Evolutionary conservation across 2,888 invertebrate species (phyloP).

Genomic region (Ophion costatus): DNA sequence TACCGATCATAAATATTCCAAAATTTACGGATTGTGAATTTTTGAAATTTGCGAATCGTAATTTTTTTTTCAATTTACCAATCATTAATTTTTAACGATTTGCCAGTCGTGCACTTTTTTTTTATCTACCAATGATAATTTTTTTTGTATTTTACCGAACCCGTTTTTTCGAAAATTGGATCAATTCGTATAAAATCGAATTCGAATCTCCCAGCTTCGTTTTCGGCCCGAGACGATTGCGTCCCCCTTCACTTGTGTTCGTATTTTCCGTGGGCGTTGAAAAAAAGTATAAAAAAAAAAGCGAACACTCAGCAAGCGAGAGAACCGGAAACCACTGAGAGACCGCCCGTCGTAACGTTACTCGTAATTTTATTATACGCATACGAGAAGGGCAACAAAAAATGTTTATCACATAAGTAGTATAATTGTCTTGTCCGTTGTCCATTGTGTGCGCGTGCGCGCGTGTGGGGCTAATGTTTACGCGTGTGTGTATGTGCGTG

Average conservation of each 20-base stretch:
- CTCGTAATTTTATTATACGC: conserved; percentile 4
- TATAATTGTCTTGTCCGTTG: conserved; percentile 59
- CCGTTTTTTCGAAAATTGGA: too few relatives aligned
- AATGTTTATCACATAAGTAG: conserved; percentile 13
- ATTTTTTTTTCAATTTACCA: too few relatives aligned
- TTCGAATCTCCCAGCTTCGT: conserved; percentile 16
- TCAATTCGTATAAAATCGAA: not conserved
- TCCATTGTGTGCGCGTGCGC: conserved; percentile 46
- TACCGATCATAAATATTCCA: too few relatives aligned
- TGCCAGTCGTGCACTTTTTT: too few relatives aligned
- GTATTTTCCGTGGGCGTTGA: conserved; percentile 8
- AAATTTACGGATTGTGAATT: too few relatives aligned
- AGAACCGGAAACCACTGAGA: conserved; percentile 11
- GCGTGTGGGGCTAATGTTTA: conserved; percentile 59
- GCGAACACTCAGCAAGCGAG: not conserved
- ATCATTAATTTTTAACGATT: too few relatives aligned
- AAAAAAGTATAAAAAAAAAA: not conserved
- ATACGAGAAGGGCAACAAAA: not conserved
- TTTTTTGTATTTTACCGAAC: not conserved
- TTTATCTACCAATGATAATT: not conserved
- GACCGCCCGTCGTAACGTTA: conserved; percentile 34
- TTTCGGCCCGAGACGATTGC: not conserved
- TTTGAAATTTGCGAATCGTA: too few relatives aligned
- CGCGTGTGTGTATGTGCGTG: conserved; percentile 49
- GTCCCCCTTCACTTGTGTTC: conserved; percentile 15